phyloP scores from a whole-genome alignment of 2,797 vertebrate species.

The Channallabes apus region DNA sequence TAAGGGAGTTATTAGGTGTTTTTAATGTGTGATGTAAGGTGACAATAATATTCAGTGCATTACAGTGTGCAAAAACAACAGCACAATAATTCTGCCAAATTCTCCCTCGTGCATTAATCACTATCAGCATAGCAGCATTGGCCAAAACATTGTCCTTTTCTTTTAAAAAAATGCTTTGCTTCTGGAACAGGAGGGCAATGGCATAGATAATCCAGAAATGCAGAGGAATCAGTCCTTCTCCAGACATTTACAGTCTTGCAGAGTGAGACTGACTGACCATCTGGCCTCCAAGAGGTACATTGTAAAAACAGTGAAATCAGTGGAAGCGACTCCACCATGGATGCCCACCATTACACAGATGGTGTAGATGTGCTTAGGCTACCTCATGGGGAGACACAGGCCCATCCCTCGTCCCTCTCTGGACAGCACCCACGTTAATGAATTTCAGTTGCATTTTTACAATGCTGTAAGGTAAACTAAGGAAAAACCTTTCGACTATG shows the following conservation, averaged over 20 bases:
- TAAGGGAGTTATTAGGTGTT: background rate
- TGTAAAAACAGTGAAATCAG: slow-evolving; percentile 75
- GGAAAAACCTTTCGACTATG: slow-evolving; percentile 42
- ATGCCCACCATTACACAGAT: slow-evolving; percentile 79
- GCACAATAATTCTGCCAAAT: slow-evolving; percentile 14
- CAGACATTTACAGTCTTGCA: slow-evolving; percentile 67
- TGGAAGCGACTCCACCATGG: slow-evolving; percentile 73
- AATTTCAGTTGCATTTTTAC: slow-evolving; percentile 59
- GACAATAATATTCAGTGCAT: slow-evolving; percentile 1
- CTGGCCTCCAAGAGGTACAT: slow-evolving; percentile 73
- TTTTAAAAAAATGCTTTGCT: slow-evolving; percentile 11
- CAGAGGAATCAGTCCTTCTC: slow-evolving; percentile 62
- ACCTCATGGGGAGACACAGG: slow-evolving; percentile 63
- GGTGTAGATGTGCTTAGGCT: slow-evolving; percentile 70
- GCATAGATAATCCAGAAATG: slow-evolving; percentile 57
- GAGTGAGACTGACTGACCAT: slow-evolving; percentile 73
- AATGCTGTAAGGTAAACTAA: slow-evolving; percentile 54
- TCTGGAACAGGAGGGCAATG: slow-evolving; percentile 37
- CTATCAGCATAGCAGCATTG: slow-evolving; percentile 6
- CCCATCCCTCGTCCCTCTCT: slow-evolving; percentile 36
- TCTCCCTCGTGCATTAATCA: slow-evolving; percentile 19
- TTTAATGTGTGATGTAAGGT: background rate
- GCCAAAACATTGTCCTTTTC: slow-evolving; percentile 30
- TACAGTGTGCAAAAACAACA: slow-evolving; percentile 13
- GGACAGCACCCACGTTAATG: slow-evolving; percentile 59